Conservation (phyloP, 2,113 vertebrate genomes). For the Edolisoma coerulescens region DNA sequence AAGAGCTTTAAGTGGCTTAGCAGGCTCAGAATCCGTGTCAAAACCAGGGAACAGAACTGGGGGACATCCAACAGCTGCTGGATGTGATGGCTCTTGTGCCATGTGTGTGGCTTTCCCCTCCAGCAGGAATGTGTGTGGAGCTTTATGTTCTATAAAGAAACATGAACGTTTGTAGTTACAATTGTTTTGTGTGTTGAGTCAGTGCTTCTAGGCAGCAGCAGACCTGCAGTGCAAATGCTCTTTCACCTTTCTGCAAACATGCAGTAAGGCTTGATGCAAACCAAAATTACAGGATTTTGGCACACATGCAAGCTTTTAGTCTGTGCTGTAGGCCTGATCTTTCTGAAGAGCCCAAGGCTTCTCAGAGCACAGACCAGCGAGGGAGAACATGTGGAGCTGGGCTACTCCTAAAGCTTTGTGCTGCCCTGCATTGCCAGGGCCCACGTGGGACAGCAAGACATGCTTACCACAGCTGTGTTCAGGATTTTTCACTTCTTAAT, state of each 20-base stretch:
- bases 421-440: neutral
- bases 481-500: neutral
- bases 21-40: neutral
- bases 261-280: neutral
- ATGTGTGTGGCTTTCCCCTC: neutral
- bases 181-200: neutral
- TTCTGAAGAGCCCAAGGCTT: neutral
- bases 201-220: neutral
- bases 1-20: neutral
- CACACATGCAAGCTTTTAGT: rapidly evolving
- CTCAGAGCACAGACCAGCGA: neutral
- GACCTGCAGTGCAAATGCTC: rapidly evolving
- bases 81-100: neutral
- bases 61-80: neutral
- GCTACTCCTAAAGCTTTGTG: neutral
- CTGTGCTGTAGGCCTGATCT: neutral
- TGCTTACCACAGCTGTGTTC: rapidly evolving
- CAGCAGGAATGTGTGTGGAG: neutral
- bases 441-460: no score
- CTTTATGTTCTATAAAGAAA: neutral
- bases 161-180: rapidly evolving
- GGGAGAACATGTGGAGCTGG: neutral
- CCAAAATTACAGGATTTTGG: neutral
- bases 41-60: neutral
- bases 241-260: neutral